Evolutionary conservation across 2,888 invertebrate genomes (phyloP), one percentile per base, ranked within the genome.

Genomic region (Lycia hirtaria): DNA sequence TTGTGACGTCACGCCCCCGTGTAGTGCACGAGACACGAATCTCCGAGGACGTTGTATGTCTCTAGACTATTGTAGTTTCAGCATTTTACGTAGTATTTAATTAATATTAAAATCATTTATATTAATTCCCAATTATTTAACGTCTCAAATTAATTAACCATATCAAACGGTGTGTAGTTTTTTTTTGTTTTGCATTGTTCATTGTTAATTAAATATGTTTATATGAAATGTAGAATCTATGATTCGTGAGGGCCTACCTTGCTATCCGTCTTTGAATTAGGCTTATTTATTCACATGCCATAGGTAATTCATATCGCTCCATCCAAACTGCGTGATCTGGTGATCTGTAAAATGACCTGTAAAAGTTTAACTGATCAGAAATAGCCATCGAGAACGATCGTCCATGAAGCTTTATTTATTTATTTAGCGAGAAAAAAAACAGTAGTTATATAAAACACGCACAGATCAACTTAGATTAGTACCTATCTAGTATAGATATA

Each of bases 81-180:
- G 88, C 88, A 89, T 89, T 90, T 88, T 81, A 80, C 73, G 71
- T 73, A 73, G 72, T 68, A 68, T 65, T 64, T 69, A 67, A 64
- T 63, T 69, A 70, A 60, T 71, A 60, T 62, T 64, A 69, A 67
- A 67, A 64, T 60, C 64, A 70, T 75, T 75, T 65, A 68, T 71
- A 71, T 69, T 71, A 49, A 64, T 62, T 51, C 66, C 61, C 67
- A 67, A 69, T 71, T 68, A 48, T 58, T 73, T 74, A 78, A 75
- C 64, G 77, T 85, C 84, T 83, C 81, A 81, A 85, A 84, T 74
- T 80, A 78, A 84, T 74, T 81, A 80, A 82, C 78, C 81, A 81
- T 85, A 85, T 85, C 81, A 84, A 66, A 72, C 61, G 33, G 66
- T 70, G 73, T 77, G 69, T 65, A 67, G 73, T 65, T 61, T 77